Conservation (phyloP, 2,797 vertebrate species). For the Halcyon smyrnensis region DNA sequence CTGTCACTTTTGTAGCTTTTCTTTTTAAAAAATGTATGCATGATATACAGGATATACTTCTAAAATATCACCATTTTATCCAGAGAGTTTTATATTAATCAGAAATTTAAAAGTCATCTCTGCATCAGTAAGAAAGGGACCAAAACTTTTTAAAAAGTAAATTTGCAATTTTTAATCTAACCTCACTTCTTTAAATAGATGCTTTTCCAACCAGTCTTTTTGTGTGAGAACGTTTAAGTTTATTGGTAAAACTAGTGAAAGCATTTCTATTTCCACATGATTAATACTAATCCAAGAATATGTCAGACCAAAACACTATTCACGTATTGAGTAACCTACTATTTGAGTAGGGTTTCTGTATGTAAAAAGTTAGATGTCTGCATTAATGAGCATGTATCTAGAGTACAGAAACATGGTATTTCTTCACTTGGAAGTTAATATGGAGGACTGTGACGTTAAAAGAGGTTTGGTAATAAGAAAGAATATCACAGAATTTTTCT, state of each 20-base stretch:
- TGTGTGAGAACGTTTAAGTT: background rate
- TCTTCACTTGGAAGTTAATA: background rate
- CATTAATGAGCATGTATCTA: background rate
- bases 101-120: background rate
- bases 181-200: background rate
- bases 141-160: background rate
- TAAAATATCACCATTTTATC: conserved; percentile 23
- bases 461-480: background rate
- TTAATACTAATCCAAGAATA: background rate
- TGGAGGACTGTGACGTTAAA: background rate
- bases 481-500: background rate
- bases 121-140: background rate
- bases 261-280: background rate
- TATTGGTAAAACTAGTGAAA: background rate
- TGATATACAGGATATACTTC: background rate
- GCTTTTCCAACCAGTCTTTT: background rate
- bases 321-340: background rate
- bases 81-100: conserved; percentile 1
- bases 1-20: conserved; percentile 44
- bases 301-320: background rate
- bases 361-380: background rate
- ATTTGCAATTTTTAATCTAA: background rate
- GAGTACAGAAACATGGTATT: background rate
- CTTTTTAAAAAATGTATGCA: background rate
- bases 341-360: background rate